These are phyloP conservation scores for Melipona bicolor DNA, from an alignment of 2,888 invertebrate genomes.

Conservation along the genomic window DNA sequence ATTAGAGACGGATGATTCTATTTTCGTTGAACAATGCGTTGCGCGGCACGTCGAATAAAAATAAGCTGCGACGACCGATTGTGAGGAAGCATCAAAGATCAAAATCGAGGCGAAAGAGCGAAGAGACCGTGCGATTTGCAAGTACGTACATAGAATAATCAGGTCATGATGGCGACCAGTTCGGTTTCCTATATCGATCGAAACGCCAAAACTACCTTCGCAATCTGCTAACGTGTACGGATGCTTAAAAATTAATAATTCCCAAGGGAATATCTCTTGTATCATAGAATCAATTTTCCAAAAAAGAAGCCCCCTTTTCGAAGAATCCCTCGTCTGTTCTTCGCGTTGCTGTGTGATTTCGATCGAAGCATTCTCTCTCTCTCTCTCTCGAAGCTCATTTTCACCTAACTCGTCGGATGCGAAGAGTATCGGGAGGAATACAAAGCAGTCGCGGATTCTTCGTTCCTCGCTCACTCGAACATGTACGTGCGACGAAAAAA, in stretches of 20 bases:
- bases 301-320: neutral
- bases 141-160: neutral
- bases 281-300: neutral
- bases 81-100: neutral
- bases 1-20: neutral
- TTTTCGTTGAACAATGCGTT: too few species aligned
- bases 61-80: too few species aligned
- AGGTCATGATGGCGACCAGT: neutral
- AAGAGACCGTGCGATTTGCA: neutral
- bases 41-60: too few species aligned
- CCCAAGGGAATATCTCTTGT: neutral
- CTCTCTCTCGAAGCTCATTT: slow-evolving; percentile 4
- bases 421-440: neutral
- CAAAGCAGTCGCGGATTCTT: slow-evolving; percentile 3
- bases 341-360: neutral
- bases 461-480: too few species aligned
- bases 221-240: neutral
- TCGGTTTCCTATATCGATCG: neutral
- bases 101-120: neutral
- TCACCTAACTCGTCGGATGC: slow-evolving; percentile 10
- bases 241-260: neutral
- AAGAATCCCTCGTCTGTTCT: neutral
- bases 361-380: neutral
- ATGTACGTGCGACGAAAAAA: too few species aligned
- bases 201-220: neutral